Percentiles rank a stretch among this genome's conserved stretches.
Evolutionary conservation across 2,113 vertebrate genomes (phyloP).

Genomic region (Eublepharis macularius): DNA sequence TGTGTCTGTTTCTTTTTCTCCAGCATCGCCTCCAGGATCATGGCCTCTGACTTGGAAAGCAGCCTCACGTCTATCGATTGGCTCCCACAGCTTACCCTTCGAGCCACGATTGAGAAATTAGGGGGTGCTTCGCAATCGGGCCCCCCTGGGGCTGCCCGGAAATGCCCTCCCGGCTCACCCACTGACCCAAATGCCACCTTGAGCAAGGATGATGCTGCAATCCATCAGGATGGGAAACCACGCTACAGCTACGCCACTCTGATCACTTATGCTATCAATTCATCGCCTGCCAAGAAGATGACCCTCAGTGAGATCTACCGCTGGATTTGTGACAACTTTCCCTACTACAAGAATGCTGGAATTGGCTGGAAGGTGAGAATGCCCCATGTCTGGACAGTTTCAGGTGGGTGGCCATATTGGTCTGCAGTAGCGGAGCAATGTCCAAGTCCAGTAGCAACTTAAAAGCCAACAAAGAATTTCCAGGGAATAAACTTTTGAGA

Average conservation of each 20-base stretch:
- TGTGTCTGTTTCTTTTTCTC: constrained; percentile 28
- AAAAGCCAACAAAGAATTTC: too few species aligned
- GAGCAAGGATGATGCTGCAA: constrained; percentile 79
- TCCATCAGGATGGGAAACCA: constrained; percentile 90
- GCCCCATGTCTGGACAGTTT: background rate
- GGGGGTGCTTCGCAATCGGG: constrained; percentile 81
- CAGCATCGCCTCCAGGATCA: constrained; percentile 64
- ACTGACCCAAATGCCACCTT: constrained; percentile 81
- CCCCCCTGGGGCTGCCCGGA: constrained; percentile 79
- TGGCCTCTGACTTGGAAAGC: constrained; percentile 95
- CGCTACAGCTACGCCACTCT: constrained; percentile 97
- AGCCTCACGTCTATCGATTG: constrained; percentile 98
- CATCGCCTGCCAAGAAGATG: constrained; percentile 90
- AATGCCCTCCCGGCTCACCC: constrained; percentile 78
- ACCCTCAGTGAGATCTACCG: constrained; percentile 97
- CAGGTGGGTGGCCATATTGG: too few species aligned
- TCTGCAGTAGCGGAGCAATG: too few species aligned
- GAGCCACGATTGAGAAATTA: constrained; percentile 89
- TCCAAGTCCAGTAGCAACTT: too few species aligned
- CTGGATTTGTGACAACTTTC: constrained; percentile 96
- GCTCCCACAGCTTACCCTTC: constrained; percentile 92
- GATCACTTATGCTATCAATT: constrained; percentile 94
- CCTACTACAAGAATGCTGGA: constrained; percentile 92
- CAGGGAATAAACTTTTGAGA: too few species aligned
- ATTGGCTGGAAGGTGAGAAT: constrained; percentile 93